phyloP scores from a whole-genome alignment of 1,140 invertebrate species.

The Cataglyphis hispanica region DNA sequence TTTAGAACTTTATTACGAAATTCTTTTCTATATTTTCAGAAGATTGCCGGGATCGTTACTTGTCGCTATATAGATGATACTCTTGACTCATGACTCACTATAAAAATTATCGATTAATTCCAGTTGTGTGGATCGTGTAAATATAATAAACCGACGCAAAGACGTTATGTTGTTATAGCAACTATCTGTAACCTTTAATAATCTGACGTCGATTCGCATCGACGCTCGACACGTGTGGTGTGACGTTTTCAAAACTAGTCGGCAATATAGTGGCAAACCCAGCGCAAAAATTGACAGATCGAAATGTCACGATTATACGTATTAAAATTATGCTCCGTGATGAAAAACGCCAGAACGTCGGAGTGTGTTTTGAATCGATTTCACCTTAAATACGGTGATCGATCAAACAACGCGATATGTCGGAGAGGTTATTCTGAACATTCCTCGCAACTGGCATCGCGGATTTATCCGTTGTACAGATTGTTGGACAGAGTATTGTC shows the following conservation, averaged over 20 bases:
- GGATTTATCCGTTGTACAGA: constrained; percentile 52
- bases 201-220: neutral
- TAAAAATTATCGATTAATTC: neutral
- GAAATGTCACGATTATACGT: constrained; percentile 75
- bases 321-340: constrained; percentile 46
- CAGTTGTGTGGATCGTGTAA: neutral
- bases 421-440: constrained; percentile 72
- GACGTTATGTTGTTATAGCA: neutral
- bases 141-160: neutral
- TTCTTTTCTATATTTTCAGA: neutral
- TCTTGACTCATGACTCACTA: too few relatives aligned
- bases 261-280: neutral
- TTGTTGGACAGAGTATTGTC: constrained; percentile 49
- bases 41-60: too few relatives aligned
- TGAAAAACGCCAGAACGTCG: constrained; percentile 24
- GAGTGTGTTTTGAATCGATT: constrained; percentile 39
- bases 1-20: neutral
- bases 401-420: constrained; percentile 6
- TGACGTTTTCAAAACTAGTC: neutral
- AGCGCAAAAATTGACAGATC: neutral
- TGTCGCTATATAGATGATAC: too few relatives aligned
- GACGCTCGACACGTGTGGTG: neutral
- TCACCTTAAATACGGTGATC: neutral
- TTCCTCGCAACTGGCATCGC: constrained; percentile 9
- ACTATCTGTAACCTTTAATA: neutral